These are phyloP conservation scores for Lepeophtheirus salmonis DNA, from an alignment of 1,140 invertebrate species.

Conservation along the genomic window DNA sequence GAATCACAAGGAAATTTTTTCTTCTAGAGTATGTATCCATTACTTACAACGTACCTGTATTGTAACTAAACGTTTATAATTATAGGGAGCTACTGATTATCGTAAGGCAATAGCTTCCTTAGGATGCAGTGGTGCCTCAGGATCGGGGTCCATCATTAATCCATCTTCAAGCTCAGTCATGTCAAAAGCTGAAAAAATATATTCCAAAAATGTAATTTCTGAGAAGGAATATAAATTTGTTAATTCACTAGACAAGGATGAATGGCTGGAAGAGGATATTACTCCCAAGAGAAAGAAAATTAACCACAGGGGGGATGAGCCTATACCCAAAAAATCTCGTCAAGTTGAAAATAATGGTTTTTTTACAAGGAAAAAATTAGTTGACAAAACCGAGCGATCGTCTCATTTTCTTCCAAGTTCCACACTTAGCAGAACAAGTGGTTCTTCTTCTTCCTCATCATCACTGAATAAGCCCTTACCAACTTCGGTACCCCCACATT, in stretches of 20 bases:
- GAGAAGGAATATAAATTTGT: neutral
- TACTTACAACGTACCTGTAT: no score
- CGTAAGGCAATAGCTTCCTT: neutral
- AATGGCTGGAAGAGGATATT: neutral
- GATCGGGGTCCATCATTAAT: neutral
- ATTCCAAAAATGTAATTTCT: neutral
- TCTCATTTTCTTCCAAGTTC: no score
- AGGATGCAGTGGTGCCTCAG: neutral
- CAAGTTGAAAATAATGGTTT: neutral
- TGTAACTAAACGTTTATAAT: no score
- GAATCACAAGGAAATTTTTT: no score
- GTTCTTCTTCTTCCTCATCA: no score
- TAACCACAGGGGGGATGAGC: neutral
- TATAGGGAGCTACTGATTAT: neutral
- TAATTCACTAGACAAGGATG: neutral
- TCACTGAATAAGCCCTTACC: no score
- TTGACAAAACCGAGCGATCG: no score
- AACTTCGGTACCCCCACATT: no score
- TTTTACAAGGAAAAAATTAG: neutral
- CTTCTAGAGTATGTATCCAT: no score
- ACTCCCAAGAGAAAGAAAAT: neutral
- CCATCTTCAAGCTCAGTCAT: no score
- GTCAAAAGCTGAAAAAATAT: neutral
- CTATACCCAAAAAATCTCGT: neutral
- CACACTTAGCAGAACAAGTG: no score